These are phyloP conservation scores for Ageneiosus marmoratus DNA, from an alignment of 2,113 vertebrate genomes.

Conservation along the genomic window DNA sequence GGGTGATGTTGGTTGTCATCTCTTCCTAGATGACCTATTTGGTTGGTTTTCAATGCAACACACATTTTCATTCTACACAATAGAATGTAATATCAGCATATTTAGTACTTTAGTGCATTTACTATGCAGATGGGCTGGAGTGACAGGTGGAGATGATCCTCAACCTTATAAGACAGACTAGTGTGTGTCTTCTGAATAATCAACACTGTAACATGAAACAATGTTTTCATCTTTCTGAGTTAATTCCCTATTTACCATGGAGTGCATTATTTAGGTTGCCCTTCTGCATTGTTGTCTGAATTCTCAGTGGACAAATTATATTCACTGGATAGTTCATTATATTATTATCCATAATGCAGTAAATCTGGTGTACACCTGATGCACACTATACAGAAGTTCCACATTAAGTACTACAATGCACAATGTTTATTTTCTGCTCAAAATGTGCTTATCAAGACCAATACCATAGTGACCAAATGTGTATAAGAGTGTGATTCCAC, in stretches of 20 bases:
- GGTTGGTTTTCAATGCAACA: slow-evolving; percentile 19
- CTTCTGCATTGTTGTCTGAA: background rate
- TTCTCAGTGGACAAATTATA: background rate
- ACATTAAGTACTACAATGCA: background rate
- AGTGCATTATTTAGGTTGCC: background rate
- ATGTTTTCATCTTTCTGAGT: background rate
- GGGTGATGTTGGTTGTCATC: slow-evolving; percentile 32
- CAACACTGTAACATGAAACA: background rate
- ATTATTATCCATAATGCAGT: background rate
- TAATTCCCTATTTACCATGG: background rate
- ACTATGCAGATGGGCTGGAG: background rate
- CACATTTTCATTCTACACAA: slow-evolving; percentile 5
- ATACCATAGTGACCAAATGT: background rate
- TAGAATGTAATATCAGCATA: background rate
- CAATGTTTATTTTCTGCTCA: background rate
- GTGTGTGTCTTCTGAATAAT: background rate
- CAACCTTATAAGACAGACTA: background rate
- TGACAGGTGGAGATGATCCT: slow-evolving; percentile 32
- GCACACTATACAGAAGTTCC: background rate
- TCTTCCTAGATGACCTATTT: slow-evolving; percentile 23
- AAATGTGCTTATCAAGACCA: background rate
- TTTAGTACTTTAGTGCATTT: slow-evolving; percentile 10
- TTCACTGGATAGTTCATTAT: background rate
- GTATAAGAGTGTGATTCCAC: background rate
- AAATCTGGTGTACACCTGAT: background rate